These are phyloP conservation scores for Dicycla oo DNA, from an alignment of 2,888 invertebrate genomes.

Conservation along the genomic window DNA sequence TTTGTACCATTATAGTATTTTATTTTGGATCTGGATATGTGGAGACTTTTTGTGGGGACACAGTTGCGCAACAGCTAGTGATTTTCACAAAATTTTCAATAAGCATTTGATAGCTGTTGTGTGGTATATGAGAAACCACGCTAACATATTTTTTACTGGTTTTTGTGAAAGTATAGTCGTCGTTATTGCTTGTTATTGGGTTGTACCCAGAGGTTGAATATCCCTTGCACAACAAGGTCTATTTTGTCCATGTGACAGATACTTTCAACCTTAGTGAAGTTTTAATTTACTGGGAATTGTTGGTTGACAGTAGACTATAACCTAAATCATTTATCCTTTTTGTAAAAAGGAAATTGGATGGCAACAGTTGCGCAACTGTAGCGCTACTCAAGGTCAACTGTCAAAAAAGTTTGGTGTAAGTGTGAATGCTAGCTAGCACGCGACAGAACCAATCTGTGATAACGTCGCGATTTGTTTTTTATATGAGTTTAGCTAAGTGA, in stretches of 20 bases:
- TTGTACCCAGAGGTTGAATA: background rate
- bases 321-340: background rate
- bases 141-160: too few relatives aligned
- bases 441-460: slow-evolving; percentile 41
- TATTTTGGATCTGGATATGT: slow-evolving; percentile 14
- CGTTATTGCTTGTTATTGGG: too few relatives aligned
- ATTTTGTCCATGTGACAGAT: background rate
- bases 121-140: background rate
- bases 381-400: background rate
- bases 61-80: slow-evolving; percentile 18
- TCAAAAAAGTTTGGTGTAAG: slow-evolving; percentile 25
- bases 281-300: too few relatives aligned
- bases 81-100: background rate
- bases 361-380: slow-evolving; percentile 24
- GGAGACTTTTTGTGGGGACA: slow-evolving; percentile 6
- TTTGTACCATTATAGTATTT: slow-evolving; percentile 36
- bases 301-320: too few relatives aligned
- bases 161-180: background rate
- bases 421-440: slow-evolving; percentile 9
- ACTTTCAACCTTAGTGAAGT: background rate
- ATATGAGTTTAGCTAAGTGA: slow-evolving; percentile 4
- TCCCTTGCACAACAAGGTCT: background rate
- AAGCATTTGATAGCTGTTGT: background rate
- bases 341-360: background rate
- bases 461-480: slow-evolving; percentile 21